Base-by-base conservation (phyloP, 2,797 vertebrate genomes). In the Pipistrellus pipistrellus region DNA sequence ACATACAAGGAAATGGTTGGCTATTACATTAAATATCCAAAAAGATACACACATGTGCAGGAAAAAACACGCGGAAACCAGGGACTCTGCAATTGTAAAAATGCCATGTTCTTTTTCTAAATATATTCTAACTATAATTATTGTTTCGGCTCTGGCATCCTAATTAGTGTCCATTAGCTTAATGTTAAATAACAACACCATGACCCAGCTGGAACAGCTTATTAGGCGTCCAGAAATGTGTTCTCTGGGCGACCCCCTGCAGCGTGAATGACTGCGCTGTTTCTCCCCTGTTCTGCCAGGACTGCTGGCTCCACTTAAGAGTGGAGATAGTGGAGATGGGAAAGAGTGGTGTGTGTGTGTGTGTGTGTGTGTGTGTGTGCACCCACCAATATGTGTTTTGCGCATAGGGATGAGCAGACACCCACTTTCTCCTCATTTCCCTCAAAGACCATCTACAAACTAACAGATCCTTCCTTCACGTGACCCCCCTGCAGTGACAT, bases 101-200 rank as follows among this genome's bases (percentile, higher is more conserved):
- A 44, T 7, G 64, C 13, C 18, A 4, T 21, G 11, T 64, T 86
- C 27, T 46, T 90, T 76, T 93, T 41, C 23, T 91, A 82, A 95
- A 89, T 87, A 44, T 72, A 62, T 81, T 82, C 78, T 66, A 81
- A 86, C 6, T 66, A 64, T 66, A 73, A 69, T 82, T 38, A 57
- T n/a, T 82, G 10, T 46, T 92, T 84, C 83, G 51, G 53, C 13
- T 41, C 85, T 59, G 8, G 18, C 6, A 1, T 35, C 84, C 2
- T 53, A 85, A 85, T 90, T 53, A 71, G 32, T 83, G 48, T 41
- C 69, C 71, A 23, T 59, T 94, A 71, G 53, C 59, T 82, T 82
- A 23, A 53, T 25, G 21, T 73, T 77, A 82, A 78, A 35, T 8
- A 38, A 0, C 5, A 73, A 7, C 48, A n/a, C 27, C 57, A 25